phyloP scores from a whole-genome alignment of 2,888 invertebrate genomes.

The Nephrotoma appendiculata region DNA sequence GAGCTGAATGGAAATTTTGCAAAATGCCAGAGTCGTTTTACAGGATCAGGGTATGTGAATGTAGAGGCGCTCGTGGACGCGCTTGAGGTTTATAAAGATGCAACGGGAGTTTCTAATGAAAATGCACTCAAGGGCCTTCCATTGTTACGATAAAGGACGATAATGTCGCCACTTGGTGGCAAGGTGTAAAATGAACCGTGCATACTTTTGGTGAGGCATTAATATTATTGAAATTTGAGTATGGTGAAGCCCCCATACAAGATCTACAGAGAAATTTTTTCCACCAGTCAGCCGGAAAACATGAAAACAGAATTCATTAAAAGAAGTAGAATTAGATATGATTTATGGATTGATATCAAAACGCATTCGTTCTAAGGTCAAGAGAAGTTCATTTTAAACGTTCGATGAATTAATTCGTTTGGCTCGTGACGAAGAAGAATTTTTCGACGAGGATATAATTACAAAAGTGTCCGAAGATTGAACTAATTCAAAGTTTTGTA shows the following conservation, averaged over 20 bases:
- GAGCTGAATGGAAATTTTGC: not conserved
- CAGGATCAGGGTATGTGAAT: not conserved
- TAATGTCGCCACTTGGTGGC: not conserved
- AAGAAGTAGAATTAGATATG: not conserved
- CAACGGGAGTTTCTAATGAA: not conserved
- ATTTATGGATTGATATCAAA: not conserved
- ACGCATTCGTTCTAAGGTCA: not conserved
- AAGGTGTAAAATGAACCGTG: not conserved
- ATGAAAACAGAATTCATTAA: not conserved
- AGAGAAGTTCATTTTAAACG: not conserved
- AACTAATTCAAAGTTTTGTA: not conserved
- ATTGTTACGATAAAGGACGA: not conserved
- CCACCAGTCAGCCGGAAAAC: not conserved
- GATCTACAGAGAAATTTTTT: not conserved
- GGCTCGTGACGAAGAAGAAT: not conserved
- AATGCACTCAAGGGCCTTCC: not conserved
- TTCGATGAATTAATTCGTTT: not conserved
- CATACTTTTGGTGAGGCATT: not conserved
- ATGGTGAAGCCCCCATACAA: not conserved
- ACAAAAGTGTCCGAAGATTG: not conserved
- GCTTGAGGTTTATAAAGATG: not conserved
- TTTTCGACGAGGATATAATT: not conserved
- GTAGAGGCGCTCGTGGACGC: not conserved
- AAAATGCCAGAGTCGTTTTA: not conserved
- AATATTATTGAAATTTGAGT: not conserved